Base-by-base conservation (phyloP, 2,888 invertebrate genomes). In the Diachrysia chrysitis region DNA sequence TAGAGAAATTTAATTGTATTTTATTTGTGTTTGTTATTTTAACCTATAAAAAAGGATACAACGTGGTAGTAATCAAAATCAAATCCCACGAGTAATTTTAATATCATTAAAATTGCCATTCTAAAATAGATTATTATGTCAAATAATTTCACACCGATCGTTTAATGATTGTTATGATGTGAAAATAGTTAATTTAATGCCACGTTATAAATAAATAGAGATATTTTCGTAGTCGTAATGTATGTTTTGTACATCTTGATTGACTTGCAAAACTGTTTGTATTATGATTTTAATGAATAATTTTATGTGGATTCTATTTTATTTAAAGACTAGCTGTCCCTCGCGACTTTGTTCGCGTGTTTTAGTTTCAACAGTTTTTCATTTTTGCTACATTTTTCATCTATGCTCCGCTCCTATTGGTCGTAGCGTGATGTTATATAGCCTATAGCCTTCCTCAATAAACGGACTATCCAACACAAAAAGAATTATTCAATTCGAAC, bases 161-260 rank as follows among this genome's bases (percentile, higher is more conserved):
- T 59, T 66, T 54, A 54, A 29, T 25, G 63, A 61, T 74, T n/a
- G 55, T 42, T 23, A 23, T 57, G 63, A 72, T 78, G 72, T 73
- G 67, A 78, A 78, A 77, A 77, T 76, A 58, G 67, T 66, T 70
- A 73, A 76, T 77, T 78, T 73, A 58, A 70, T 67, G 78, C 72
- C 9, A 69, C 48, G 55, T 78, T 72, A 66, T 66, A 57, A n/a
- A 35, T 51, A 59, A 58, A 71, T 58, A 51, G 56, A 58, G 55
- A 65, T 48, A 37, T 58, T 58, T 60, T 29, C 6, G 9, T 0
- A 25, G 0, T 58, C 51, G 54, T 66, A 58, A 70, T 66, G 62
- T 53, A 59, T 76, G 58, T 16, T 54, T 25, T 6, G 6, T 16
- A 6, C 16, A 53, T 19, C 2, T 48, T 19, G n/a, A 16, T 37